A percentile compares a stretch with the other conserved stretches of the same genome.
Evolutionary conservation across 2,797 vertebrate species (phyloP).

Genomic region (Xiphorhynchus erythropygius): DNA sequence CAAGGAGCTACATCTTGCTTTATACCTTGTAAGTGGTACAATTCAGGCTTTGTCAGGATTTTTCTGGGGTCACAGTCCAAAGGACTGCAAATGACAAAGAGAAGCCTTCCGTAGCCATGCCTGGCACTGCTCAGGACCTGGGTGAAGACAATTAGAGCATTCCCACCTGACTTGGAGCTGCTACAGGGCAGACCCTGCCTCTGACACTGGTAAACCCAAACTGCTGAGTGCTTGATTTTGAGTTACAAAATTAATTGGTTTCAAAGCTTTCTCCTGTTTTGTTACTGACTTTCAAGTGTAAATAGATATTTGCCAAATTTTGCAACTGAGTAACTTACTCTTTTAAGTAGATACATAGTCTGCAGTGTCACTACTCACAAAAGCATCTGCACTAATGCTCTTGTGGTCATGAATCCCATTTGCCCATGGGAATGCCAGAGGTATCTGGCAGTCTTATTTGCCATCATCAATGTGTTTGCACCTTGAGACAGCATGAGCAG

Average conservation of each 20-base stretch:
- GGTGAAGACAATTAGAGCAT: neutral
- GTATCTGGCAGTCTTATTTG: neutral
- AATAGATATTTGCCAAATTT: neutral
- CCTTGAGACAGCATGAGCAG: neutral
- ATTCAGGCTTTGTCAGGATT: slow-evolving; percentile 37
- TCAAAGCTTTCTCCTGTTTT: neutral
- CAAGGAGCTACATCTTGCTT: neutral
- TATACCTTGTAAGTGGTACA: neutral
- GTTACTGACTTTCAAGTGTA: neutral
- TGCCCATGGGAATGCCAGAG: neutral
- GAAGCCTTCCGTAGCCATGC: neutral
- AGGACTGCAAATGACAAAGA: neutral
- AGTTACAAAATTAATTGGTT: neutral
- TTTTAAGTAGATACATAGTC: neutral
- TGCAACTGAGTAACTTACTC: neutral
- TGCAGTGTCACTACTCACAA: neutral
- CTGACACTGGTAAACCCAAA: neutral
- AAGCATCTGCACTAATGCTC: neutral
- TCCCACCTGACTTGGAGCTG: neutral
- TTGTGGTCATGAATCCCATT: neutral
- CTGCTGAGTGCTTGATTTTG: neutral
- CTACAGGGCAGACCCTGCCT: neutral
- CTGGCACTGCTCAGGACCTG: neutral
- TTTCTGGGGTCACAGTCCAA: neutral
- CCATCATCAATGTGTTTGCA: neutral